Conservation (phyloP, 2,888 invertebrate species). For the Papilio gigon region DNA sequence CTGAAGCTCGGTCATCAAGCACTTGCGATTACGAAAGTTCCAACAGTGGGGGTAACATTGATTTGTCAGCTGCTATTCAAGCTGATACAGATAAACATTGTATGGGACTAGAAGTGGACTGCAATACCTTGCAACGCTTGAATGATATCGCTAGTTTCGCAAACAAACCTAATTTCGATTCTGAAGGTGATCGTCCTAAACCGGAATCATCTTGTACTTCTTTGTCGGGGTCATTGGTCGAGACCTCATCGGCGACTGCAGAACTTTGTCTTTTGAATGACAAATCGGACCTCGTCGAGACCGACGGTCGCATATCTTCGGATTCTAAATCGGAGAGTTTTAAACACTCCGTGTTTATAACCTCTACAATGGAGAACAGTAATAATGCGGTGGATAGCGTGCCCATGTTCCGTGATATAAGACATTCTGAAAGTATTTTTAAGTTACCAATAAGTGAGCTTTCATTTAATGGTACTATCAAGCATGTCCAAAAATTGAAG, state of each 20-base stretch:
- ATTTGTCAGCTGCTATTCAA: constrained; percentile 61
- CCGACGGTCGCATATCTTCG: constrained; percentile 64
- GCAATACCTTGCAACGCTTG: constrained; percentile 54
- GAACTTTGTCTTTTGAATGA: constrained; percentile 67
- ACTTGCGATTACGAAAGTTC: constrained; percentile 61
- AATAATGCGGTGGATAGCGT: constrained; percentile 79
- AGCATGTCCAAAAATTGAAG: constrained; percentile 75
- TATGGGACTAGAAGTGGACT: constrained; percentile 55
- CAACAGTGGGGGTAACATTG: constrained; percentile 67
- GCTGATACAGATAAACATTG: constrained; percentile 61
- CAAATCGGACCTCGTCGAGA: constrained; percentile 59
- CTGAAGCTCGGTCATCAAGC: constrained; percentile 49
- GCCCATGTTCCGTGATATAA: constrained; percentile 68
- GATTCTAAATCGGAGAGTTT: constrained; percentile 65
- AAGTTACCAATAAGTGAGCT: constrained; percentile 76
- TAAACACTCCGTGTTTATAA: constrained; percentile 71
- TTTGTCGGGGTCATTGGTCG: constrained; percentile 58
- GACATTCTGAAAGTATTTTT: constrained; percentile 67
- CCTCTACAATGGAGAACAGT: constrained; percentile 80
- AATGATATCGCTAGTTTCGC: constrained; percentile 52
- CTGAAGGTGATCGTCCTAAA: constrained; percentile 62
- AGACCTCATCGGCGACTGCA: constrained; percentile 63
- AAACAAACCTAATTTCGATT: constrained; percentile 56
- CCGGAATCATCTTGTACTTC: constrained; percentile 63
- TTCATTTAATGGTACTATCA: constrained; percentile 77